Base-by-base conservation (phyloP, 1,140 invertebrate genomes). In the Nephotettix cincticeps region DNA sequence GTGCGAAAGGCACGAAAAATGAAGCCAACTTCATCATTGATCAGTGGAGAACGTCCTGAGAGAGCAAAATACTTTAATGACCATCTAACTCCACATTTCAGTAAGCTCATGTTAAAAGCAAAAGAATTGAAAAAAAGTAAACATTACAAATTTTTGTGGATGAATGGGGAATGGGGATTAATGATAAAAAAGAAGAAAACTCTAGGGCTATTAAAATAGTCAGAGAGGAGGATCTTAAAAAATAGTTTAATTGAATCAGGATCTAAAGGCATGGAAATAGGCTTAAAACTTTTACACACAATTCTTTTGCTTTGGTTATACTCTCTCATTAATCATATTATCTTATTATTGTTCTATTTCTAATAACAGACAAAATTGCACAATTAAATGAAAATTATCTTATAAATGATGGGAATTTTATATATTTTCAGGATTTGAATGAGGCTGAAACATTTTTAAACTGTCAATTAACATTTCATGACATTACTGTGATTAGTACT, bases 91-190 rank as follows among this genome's bases (percentile, higher is more conserved):
- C 43, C 11, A 3, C 56, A 69, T 28, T 69, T 54, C 47, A 56
- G 9, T 11, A 69, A 51, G 25, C 56, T 69, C 28, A 54, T 69
- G 21, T 25, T 9, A 19, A 21, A 69, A 17, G 68, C 43, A 4
- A 58, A 69, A 51, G 47, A 69, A 69, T 23, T 69, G 1, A 69
- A 69, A 51, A 27, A 56, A 23, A 17, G 56, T 6, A 54, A 69
- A 69, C 11, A 30, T 17, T 69, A 61, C 19, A 19, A 13, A 25
- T 69, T 23, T 28, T 27, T 58, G 1, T 69, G 68, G 68, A 23
- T 56, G 17, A 56, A 29, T 28, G 40, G 47, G 13, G 68, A 47
- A 19, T 56, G 28, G 47, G 56, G 28, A 56, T 27, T 69, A 56
- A 21, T n/a, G n/a, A n/a, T n/a, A n/a, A n/a, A n/a, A n/a, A n/a